phyloP scores from a whole-genome alignment of 2,113 vertebrate species.

The Setophaga coronata region DNA sequence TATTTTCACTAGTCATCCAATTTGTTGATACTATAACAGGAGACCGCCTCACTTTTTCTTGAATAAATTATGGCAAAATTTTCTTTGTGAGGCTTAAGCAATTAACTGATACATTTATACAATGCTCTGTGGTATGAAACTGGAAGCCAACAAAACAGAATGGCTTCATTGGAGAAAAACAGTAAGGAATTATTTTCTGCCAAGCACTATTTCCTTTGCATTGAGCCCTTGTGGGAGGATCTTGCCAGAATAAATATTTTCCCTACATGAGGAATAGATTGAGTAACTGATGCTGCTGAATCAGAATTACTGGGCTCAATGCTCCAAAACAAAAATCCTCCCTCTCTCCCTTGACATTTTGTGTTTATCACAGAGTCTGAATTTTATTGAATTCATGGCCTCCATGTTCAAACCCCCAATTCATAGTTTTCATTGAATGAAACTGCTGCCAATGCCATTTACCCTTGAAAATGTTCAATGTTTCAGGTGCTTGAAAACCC shows the following conservation, averaged over 20 bases:
- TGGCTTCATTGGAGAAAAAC: not conserved
- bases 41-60: not conserved
- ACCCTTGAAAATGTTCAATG: not conserved
- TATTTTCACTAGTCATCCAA: not conserved
- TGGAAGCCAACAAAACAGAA: not conserved
- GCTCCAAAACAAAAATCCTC: not conserved
- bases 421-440: not conserved
- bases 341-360: not conserved
- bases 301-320: not conserved
- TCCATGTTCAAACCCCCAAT: not conserved
- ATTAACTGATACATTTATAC: constrained; percentile 4
- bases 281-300: constrained; percentile 8
- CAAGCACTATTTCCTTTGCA: constrained; percentile 7
- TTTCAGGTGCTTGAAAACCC: not conserved
- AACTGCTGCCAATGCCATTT: not conserved
- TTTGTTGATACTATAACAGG: not conserved
- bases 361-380: not conserved
- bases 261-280: not conserved
- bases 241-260: constrained; percentile 50
- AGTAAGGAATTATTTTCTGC: constrained; percentile 28
- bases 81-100: not conserved
- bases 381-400: not conserved
- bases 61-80: not conserved
- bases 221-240: not conserved
- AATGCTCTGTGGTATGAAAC: not conserved